phyloP scores from a whole-genome alignment of 1,140 invertebrate genomes.

The Maconellicoccus hirsutus region DNA sequence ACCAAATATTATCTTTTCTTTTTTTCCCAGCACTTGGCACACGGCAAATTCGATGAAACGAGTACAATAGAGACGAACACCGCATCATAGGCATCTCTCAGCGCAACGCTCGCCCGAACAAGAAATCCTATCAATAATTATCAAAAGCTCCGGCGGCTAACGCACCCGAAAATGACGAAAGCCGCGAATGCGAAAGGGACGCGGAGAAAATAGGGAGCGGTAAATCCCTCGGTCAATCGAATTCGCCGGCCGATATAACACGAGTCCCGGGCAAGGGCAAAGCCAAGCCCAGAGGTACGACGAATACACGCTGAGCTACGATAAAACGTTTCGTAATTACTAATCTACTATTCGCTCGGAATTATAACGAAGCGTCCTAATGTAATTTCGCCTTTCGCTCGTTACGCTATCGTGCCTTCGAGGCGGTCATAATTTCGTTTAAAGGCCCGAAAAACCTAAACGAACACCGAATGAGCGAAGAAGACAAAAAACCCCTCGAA shows the following conservation, averaged over 20 bases:
- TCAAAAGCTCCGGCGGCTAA: too few relatives aligned
- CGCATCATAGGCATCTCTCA: too few relatives aligned
- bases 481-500: too few relatives aligned
- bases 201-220: not conserved
- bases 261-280: not conserved
- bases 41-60: too few relatives aligned
- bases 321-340: constrained; percentile 21
- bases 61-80: too few relatives aligned
- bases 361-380: constrained; percentile 17
- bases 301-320: constrained; percentile 17
- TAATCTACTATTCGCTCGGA: constrained; percentile 21
- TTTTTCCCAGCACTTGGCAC: too few relatives aligned
- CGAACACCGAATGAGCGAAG: too few relatives aligned
- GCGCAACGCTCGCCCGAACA: too few relatives aligned
- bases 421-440: constrained; percentile 9
- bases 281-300: too few relatives aligned
- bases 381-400: not conserved
- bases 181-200: too few relatives aligned
- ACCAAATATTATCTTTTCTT: too few relatives aligned
- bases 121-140: constrained; percentile 3
- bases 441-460: not conserved
- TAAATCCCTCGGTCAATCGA: constrained; percentile 20
- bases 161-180: too few relatives aligned
- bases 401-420: constrained; percentile 6
- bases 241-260: not conserved